These are phyloP conservation scores for Eptesicus fuscus DNA, from an alignment of 2,113 vertebrate genomes.

Conservation along the genomic window DNA sequence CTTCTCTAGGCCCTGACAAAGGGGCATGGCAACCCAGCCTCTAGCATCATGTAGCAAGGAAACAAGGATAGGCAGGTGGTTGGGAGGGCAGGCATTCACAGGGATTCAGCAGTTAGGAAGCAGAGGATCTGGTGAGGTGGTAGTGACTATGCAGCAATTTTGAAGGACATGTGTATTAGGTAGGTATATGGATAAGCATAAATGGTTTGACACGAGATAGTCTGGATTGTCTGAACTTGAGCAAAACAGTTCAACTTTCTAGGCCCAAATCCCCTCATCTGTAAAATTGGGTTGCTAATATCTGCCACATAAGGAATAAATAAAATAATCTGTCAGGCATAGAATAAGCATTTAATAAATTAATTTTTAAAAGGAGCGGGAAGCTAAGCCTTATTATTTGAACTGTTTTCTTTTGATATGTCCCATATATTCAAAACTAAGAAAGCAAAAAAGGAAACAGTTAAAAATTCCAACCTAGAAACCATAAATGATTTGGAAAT, in stretches of 20 bases:
- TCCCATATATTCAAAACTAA: conserved; percentile 33
- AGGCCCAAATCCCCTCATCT: background rate
- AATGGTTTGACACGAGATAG: background rate
- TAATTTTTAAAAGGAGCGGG: background rate
- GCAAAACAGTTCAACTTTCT: background rate
- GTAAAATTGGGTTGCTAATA: background rate
- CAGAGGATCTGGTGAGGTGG: background rate
- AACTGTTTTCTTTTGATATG: background rate
- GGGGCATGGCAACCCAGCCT: background rate
- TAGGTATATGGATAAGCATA: background rate
- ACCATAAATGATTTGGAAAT: conserved; percentile 22
- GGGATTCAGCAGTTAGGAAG: background rate
- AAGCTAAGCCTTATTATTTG: conserved; percentile 19
- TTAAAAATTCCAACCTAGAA: conserved; percentile 28
- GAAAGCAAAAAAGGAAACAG: background rate
- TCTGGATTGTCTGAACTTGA: background rate
- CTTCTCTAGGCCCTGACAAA: background rate
- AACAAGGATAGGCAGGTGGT: background rate
- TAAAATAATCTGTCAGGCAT: background rate
- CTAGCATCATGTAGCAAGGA: background rate
- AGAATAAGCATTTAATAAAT: conserved; percentile 15
- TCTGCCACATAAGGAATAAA: background rate
- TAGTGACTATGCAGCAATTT: background rate
- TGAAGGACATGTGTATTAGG: conserved; percentile 14
- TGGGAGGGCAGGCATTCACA: background rate